Conservation (phyloP, 2,797 vertebrate species). For the Galagoides demidoff region DNA sequence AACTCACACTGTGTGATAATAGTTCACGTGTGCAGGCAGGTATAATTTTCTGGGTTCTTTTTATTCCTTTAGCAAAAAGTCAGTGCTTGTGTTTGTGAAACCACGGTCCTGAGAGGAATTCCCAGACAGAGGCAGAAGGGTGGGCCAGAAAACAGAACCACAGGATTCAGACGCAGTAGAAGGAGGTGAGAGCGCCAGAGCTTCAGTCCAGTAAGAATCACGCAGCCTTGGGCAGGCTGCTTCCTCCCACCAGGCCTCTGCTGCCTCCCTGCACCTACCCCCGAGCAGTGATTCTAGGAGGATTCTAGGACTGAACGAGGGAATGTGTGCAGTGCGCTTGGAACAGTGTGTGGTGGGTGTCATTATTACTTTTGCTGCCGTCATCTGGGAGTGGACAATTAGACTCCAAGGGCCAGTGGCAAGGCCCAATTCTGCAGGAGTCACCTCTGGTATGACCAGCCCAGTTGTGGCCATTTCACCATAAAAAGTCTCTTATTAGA, state of each 20-base stretch:
- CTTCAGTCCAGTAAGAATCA: background rate
- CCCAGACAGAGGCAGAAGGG: background rate
- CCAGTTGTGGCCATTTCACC: background rate
- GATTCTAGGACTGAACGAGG: accelerated
- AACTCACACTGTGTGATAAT: background rate
- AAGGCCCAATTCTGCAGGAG: background rate
- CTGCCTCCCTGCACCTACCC: background rate
- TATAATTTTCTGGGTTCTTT: background rate
- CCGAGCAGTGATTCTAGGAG: too few species aligned
- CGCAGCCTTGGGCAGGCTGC: background rate
- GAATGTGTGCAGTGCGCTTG: background rate
- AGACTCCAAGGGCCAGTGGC: background rate
- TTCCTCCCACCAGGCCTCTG: too few species aligned
- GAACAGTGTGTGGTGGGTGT: too few species aligned
- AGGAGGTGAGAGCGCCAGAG: background rate
- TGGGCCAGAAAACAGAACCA: background rate
- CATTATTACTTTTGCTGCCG: background rate
- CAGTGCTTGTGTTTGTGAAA: too few species aligned
- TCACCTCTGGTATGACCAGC: background rate
- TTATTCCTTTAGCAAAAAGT: background rate
- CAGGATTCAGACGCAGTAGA: too few species aligned
- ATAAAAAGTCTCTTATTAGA: background rate
- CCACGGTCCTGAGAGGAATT: background rate
- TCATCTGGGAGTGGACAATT: too few species aligned
- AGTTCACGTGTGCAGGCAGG: background rate